Percentiles rank a stretch among this genome's conserved stretches.
These are phyloP conservation scores for Pseudochirops corinnae DNA, from an alignment of 2,797 vertebrate species.

Conservation along the genomic window DNA sequence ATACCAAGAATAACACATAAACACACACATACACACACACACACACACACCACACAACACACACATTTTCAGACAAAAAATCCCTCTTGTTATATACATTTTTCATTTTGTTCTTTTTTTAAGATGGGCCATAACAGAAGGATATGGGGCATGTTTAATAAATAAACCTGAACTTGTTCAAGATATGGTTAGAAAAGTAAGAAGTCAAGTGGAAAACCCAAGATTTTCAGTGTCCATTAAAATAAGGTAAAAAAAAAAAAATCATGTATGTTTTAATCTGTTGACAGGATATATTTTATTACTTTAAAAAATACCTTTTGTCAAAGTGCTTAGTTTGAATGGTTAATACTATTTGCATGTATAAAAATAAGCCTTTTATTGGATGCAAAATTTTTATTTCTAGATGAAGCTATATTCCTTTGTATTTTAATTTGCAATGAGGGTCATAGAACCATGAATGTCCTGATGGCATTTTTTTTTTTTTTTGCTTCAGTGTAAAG, in stretches of 20 bases:
- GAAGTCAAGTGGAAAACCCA: slow-evolving; percentile 92
- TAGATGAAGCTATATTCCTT: slow-evolving; percentile 28
- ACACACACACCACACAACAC: no score
- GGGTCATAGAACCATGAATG: neutral
- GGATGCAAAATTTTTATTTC: slow-evolving; percentile 53
- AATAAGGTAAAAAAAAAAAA: slow-evolving; percentile 90
- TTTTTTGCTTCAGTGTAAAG: neutral
- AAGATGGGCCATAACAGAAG: slow-evolving; percentile 97
- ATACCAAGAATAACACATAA: neutral
- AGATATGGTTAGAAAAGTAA: slow-evolving; percentile 95
- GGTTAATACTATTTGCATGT: slow-evolving; percentile 42
- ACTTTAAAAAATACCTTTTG: slow-evolving; percentile 43
- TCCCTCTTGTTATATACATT: slow-evolving; percentile 27
- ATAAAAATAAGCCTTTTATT: slow-evolving; percentile 55
- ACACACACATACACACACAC: neutral
- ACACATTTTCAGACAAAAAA: neutral
- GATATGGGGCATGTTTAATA: slow-evolving; percentile 97
- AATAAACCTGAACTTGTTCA: slow-evolving; percentile 95
- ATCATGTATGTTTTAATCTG: slow-evolving; percentile 41
- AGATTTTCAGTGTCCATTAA: slow-evolving; percentile 95
- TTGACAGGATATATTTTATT: slow-evolving; percentile 17
- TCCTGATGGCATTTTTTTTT: neutral
- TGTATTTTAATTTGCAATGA: slow-evolving; percentile 33
- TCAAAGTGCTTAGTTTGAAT: slow-evolving; percentile 42
- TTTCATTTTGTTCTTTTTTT: slow-evolving; percentile 73